Conservation (phyloP, 2,797 vertebrate genomes). For the Vireo griseus region DNA sequence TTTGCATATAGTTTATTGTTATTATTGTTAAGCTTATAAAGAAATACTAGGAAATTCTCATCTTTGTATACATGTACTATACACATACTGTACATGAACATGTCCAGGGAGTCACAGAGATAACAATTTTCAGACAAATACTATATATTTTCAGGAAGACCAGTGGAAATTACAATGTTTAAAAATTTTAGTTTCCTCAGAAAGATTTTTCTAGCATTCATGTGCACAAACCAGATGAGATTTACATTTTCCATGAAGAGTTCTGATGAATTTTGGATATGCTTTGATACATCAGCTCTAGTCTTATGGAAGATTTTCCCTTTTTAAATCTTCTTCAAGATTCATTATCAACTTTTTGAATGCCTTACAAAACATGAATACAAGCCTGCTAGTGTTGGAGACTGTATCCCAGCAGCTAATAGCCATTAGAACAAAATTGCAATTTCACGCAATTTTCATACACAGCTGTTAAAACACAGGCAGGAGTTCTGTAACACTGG, state of each 20-base stretch:
- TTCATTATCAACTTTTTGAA: background rate
- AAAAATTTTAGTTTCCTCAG: background rate
- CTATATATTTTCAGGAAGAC: background rate
- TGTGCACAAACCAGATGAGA: background rate
- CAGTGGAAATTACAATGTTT: background rate
- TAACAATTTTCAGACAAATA: background rate
- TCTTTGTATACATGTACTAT: background rate
- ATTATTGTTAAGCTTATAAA: background rate
- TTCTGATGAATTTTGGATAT: background rate
- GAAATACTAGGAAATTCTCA: background rate
- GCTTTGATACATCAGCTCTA: background rate
- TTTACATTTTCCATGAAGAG: background rate
- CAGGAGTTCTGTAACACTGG: background rate
- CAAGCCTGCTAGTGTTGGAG: background rate
- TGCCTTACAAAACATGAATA: background rate
- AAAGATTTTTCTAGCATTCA: background rate
- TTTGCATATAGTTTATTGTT: too few relatives aligned
- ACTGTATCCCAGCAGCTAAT: background rate
- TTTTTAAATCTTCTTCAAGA: background rate
- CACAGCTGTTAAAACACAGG: background rate
- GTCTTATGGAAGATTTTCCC: background rate
- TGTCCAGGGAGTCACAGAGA: background rate
- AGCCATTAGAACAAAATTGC: background rate
- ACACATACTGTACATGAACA: fast-evolving
- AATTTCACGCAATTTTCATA: background rate